A percentile compares a stretch with the other conserved stretches of the same genome.
Conservation (phyloP, 92 coral and sea anemone genomes). For the Hydrozoanthus gracilis region DNA sequence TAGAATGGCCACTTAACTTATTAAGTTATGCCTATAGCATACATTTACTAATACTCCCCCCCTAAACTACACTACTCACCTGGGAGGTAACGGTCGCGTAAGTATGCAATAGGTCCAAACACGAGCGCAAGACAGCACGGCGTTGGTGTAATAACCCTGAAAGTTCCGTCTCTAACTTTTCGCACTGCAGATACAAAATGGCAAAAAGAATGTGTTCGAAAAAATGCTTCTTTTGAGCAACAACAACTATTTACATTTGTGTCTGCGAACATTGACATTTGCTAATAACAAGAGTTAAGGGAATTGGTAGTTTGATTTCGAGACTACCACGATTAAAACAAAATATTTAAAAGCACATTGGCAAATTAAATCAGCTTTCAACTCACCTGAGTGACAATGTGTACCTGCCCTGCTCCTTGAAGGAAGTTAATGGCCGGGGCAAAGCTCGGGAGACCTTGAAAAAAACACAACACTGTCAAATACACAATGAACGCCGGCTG, state of each 20-base stretch:
- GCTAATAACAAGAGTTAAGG: no score
- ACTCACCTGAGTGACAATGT: constrained; percentile 90
- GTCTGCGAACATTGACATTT: no score
- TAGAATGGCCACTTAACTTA: no score
- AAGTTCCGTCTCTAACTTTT: constrained; percentile 94
- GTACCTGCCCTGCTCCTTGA: constrained; percentile 96
- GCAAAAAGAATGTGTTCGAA: background rate
- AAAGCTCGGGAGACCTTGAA: constrained; percentile 92
- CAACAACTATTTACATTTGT: background rate
- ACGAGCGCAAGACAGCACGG: constrained; percentile 81
- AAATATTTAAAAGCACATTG: background rate
- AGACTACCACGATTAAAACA: background rate
- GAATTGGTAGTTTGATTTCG: background rate
- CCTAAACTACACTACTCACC: constrained; percentile 31
- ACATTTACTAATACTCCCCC: no score
- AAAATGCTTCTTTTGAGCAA: no score
- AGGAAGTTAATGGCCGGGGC: constrained; percentile 97
- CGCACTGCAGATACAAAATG: constrained; percentile 72
- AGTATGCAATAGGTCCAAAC: constrained; percentile 92
- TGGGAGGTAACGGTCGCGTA: constrained; percentile 97
- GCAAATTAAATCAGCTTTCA: background rate
- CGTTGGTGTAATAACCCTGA: constrained; percentile 90
- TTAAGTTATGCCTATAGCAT: no score
- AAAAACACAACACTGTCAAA: background rate
- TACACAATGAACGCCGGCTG: no score